Evolutionary conservation across 2,888 invertebrate genomes (phyloP).

Genomic region (Thymelicus sylvestris): DNA sequence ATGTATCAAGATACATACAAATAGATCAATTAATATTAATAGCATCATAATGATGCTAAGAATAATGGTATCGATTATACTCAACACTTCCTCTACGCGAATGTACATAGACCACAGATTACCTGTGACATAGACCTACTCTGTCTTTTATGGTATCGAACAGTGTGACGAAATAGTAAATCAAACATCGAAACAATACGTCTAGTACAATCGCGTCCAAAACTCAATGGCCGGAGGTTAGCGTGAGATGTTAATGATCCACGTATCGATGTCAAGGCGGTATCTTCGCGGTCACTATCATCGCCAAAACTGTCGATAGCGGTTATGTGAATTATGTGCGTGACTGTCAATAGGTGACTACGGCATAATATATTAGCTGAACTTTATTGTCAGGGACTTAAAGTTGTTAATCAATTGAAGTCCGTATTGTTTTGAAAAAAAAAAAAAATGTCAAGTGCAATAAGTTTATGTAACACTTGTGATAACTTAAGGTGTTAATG

Average conservation of each 20-base stretch:
- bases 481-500: constrained; percentile 10
- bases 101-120: not conserved
- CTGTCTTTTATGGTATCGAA: constrained; percentile 3
- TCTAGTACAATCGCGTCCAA: constrained; percentile 39
- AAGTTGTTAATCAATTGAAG: not conserved
- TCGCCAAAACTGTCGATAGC: constrained; percentile 38
- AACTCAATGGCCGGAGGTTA: constrained; percentile 44
- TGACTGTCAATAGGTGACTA: constrained; percentile 30
- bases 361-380: not conserved
- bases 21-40: too few relatives aligned
- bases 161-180: constrained; percentile 10
- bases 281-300: constrained; percentile 36
- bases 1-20: too few relatives aligned
- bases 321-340: constrained; percentile 35
- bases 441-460: constrained; percentile 15
- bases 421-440: not conserved
- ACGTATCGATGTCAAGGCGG: constrained; percentile 47
- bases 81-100: not conserved
- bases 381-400: not conserved
- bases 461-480: constrained; percentile 27
- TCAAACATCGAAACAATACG: constrained; percentile 30
- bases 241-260: constrained; percentile 43
- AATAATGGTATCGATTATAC: not conserved
- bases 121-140: not conserved
- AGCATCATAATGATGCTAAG: not conserved